Percentiles rank a stretch among this genome's conserved stretches.
phyloP scores from a whole-genome alignment of 2,888 invertebrate genomes.

The Erannis defoliaria region DNA sequence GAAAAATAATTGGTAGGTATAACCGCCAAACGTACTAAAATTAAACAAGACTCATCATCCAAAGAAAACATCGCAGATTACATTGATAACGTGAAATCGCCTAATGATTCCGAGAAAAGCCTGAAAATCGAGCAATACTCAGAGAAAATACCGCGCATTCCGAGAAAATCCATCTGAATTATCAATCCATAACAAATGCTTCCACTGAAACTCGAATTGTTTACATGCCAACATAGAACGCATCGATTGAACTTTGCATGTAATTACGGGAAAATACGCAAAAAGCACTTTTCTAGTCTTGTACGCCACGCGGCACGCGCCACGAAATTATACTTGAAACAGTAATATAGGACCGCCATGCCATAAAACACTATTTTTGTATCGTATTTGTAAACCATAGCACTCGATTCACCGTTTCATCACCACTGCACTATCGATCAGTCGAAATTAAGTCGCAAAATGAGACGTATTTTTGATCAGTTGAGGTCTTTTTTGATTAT shows the following conservation, averaged over 20 bases:
- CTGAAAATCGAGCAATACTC: not conserved
- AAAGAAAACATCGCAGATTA: not conserved
- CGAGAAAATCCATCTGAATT: conserved; percentile 27
- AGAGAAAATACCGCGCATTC: conserved; percentile 22
- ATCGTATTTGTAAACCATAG: conserved; percentile 68
- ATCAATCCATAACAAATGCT: conserved; percentile 25
- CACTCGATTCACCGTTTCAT: conserved; percentile 35
- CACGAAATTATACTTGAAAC: conserved; percentile 55
- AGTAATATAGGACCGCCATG: conserved; percentile 66
- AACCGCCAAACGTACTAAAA: not conserved
- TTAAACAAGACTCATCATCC: not conserved
- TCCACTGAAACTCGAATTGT: conserved; percentile 29
- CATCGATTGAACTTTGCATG: conserved; percentile 17
- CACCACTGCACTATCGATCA: conserved; percentile 29
- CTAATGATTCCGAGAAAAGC: conserved; percentile 4
- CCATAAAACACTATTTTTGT: conserved; percentile 79
- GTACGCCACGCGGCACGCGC: conserved; percentile 39
- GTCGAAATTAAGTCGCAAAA: conserved; percentile 1
- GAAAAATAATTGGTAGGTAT: not conserved
- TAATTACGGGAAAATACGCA: conserved; percentile 44
- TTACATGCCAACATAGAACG: conserved; percentile 25
- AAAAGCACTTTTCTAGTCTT: conserved; percentile 41
- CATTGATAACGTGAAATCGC: not conserved
- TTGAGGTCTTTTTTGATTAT: conserved; percentile 46
- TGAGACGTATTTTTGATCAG: not conserved